Conservation (phyloP, 2,113 vertebrate species). For the Bubalus kerabau region DNA sequence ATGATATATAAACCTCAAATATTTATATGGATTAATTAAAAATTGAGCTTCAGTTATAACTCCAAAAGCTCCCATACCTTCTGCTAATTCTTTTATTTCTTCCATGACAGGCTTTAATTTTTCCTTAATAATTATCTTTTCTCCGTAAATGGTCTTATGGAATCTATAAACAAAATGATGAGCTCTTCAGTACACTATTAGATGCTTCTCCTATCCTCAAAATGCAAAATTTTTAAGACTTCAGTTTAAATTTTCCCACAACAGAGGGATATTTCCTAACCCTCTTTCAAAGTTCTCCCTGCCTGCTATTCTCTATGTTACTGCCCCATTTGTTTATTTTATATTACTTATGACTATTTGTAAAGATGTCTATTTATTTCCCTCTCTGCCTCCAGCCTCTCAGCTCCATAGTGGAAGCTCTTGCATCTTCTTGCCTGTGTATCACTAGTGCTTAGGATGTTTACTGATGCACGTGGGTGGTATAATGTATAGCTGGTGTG, state of each 20-base stretch:
- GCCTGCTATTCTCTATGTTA: neutral
- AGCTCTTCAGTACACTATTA: neutral
- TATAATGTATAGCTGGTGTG: neutral
- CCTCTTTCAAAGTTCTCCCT: neutral
- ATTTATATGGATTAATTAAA: neutral
- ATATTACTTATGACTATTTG: neutral
- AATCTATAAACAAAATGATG: neutral
- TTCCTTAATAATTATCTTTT: neutral
- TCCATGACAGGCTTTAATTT: neutral
- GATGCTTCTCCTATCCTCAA: neutral
- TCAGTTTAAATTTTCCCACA: neutral
- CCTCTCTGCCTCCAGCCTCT: neutral
- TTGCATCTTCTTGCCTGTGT: neutral
- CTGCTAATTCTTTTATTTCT: neutral
- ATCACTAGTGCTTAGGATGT: neutral
- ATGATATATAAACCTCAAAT: neutral
- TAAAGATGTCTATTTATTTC: neutral
- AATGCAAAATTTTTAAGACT: neutral
- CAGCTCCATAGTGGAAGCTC: neutral
- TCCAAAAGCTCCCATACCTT: neutral
- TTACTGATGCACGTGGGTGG: neutral
- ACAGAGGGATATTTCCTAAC: neutral
- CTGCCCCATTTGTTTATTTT: neutral
- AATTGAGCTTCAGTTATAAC: neutral
- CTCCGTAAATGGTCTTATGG: neutral